A percentile compares a stretch with the other conserved stretches of the same genome.
Conservation (phyloP, 2,888 invertebrate species). For the Melipona bicolor region DNA sequence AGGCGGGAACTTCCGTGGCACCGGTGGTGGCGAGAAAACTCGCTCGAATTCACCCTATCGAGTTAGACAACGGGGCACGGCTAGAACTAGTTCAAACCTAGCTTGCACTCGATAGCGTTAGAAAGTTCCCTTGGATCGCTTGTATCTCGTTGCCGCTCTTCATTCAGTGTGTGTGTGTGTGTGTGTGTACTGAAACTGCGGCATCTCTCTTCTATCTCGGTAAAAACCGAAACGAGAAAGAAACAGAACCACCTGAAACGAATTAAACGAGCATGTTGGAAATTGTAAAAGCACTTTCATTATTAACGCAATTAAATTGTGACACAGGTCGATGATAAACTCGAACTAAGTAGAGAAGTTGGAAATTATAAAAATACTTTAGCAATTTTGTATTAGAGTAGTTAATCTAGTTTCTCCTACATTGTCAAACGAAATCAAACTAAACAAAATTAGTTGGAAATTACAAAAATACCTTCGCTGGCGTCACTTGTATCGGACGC, state of each 20-base stretch:
- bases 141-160: constrained; percentile 26
- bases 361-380: too few relatives aligned
- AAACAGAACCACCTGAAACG: neutral
- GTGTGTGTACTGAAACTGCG: neutral
- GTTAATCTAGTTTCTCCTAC: too few relatives aligned
- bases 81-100: constrained; percentile 45
- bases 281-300: too few relatives aligned
- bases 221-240: neutral
- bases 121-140: constrained; percentile 30
- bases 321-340: too few relatives aligned
- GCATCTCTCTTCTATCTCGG: neutral
- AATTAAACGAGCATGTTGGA: neutral
- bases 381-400: too few relatives aligned
- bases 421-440: too few relatives aligned
- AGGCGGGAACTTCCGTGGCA: constrained; percentile 22
- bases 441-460: too few relatives aligned
- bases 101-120: constrained; percentile 43
- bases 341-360: too few relatives aligned
- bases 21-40: constrained; percentile 30
- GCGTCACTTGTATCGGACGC: too few relatives aligned
- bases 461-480: too few relatives aligned
- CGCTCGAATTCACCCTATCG: constrained; percentile 32
- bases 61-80: constrained; percentile 33
- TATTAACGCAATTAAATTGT: too few relatives aligned
- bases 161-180: neutral